Evolutionary conservation across 2,113 vertebrate genomes (phyloP), one percentile per base, ranked within the genome.

Genomic region (Hippocampus guttulatus): DNA sequence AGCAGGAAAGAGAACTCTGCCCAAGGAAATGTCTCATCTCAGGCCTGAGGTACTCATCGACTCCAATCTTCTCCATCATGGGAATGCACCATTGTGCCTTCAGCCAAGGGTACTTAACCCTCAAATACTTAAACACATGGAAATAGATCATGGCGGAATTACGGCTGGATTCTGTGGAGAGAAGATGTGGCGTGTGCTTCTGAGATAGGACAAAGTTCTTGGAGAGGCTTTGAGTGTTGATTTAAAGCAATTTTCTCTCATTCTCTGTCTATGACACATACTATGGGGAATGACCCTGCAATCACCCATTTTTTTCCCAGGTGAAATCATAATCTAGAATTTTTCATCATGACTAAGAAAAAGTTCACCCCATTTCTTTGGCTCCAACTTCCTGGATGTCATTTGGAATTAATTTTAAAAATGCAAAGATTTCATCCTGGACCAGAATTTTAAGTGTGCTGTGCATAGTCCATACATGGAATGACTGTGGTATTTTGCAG

Each of bases 31-130:
- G 43, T 81, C 75, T 81, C 71, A 67, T 82, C 64, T 71, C 62
- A 76, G 76, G 74, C 58, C 70, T 69, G 66, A 40, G 21, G 64
- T 64, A 68, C 69, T 60, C 58, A 81, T 73, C 55, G 18, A 63
- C n/a, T 77, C 67, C 68, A 78, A 79, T 74, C 75, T 73, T 33
- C 47, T 71, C 76, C 64, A 75, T 68, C 43, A 18, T 72, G 83
- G 81, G 76, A 84, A 69, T 67, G 33, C 78, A 49, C 75, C 43
- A 38, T 8, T 64, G 41, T 75, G 75, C 71, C 76, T 77, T 65
- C 76, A 69, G 62, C 76, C 68, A 76, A 74, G 63, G 69, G 74
- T 86, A 85, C 83, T 91, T 89, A 89, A 89, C 85, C 83, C 75
- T 74, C 71, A 73, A 65, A 81, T 68, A 75, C 76, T 85, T 83